Percentiles rank a stretch among this genome's conserved stretches.
These are phyloP conservation scores for Rachycentron canadum DNA, from an alignment of 2,797 vertebrate genomes.

Conservation along the genomic window DNA sequence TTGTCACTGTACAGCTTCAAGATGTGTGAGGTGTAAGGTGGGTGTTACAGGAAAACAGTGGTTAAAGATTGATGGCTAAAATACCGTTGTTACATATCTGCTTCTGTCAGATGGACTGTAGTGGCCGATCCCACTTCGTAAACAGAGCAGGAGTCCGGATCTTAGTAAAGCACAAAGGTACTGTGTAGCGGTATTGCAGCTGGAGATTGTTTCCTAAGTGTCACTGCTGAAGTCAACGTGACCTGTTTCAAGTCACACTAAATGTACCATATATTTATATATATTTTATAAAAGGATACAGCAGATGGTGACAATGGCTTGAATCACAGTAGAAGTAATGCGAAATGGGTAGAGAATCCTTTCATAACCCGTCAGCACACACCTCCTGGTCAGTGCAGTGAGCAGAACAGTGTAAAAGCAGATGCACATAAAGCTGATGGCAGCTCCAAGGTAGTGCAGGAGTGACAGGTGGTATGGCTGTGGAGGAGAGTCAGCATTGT, in stretches of 20 bases:
- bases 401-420: slow-evolving; percentile 85
- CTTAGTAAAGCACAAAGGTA: neutral
- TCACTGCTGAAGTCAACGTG: neutral
- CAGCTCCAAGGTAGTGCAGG: slow-evolving; percentile 84
- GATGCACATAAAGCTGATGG: slow-evolving; percentile 81
- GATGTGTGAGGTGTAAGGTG: neutral
- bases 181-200: neutral
- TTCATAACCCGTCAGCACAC: slow-evolving; percentile 80
- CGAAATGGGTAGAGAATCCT: slow-evolving; percentile 79
- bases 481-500: slow-evolving; percentile 19
- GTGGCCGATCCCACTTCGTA: slow-evolving; percentile 69
- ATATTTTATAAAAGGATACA: slow-evolving; percentile 85
- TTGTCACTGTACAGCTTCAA: neutral
- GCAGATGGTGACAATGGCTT: slow-evolving; percentile 78
- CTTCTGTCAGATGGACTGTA: neutral
- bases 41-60: neutral
- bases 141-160: slow-evolving; percentile 57
- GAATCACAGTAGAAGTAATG: slow-evolving; percentile 63
- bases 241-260: neutral
- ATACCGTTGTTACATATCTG: neutral
- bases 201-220: neutral
- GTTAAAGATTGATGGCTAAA: slow-evolving; percentile 32
- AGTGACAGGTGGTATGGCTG: slow-evolving; percentile 75
- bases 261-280: too few relatives aligned
- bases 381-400: slow-evolving; percentile 79